Evolutionary conservation across 1,140 invertebrate genomes (phyloP), one percentile per base, ranked within the genome.

Genomic region (Zophobas atratus): DNA sequence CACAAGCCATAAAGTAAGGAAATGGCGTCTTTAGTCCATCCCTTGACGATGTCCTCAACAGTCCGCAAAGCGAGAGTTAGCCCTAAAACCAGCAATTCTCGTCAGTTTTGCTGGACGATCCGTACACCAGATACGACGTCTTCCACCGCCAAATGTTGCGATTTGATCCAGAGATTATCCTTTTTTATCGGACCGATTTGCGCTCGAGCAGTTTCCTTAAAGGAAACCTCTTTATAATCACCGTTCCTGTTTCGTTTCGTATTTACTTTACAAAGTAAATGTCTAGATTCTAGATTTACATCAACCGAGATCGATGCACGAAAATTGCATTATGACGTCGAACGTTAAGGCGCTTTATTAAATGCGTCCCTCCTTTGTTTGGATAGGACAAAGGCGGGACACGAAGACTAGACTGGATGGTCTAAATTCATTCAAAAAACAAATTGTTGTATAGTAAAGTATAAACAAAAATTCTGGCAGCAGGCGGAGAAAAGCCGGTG

Each of bases 141-240:
- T 63, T 63, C 41, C n/a, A 43, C 20, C n/a, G 60, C 33, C 60
- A 38, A 43, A 43, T 67, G 38, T 43, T n/a, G 39, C 39, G 60
- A 43, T 39, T 43, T 67, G 43, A 67, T 67, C 60, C n/a, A 5
- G 1, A n/a, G 41, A 67, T 67, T 48, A 67, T 67, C 60, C 60
- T 33, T 46, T 67, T 67, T 67, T 67, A 67, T 67, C 60, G 60
- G 33, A 39, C 32, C 39, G 60, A 67, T 67, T 67, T 67, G 60
- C 60, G 60, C 38, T 67, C 43, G 38, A 67, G 43, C 41, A 43
- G 60, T 43, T 43, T 43, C 39, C 60, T 41, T 67, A 4, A 43
- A n/a, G 39, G 43, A 32, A 67, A 67, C 39, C 38, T 43, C 39
- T 67, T 67, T 67, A 67, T 43, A 67, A 67, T 67, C 39, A 67